Percentiles rank a stretch among this genome's conserved stretches.
Conservation (phyloP, 53 echinoderm and acorn worm species). For the Mesocentrotus franciscanus region DNA sequence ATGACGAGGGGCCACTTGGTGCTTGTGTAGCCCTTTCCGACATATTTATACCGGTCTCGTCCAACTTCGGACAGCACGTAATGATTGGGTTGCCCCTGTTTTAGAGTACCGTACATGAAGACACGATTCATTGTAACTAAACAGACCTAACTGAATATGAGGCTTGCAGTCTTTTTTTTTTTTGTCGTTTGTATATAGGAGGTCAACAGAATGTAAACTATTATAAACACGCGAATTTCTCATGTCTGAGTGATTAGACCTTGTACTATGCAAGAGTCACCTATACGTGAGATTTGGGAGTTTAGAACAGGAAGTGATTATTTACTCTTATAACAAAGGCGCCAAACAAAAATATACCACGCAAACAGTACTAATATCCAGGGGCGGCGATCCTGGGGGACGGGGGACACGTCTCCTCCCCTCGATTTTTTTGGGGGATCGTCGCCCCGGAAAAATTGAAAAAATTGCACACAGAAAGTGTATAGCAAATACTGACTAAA, state of each 20-base stretch:
- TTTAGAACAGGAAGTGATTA: constrained; percentile 2
- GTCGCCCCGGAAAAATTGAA: too few relatives aligned
- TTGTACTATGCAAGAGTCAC: neutral
- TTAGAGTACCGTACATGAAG: constrained; percentile 91
- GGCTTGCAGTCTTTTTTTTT: neutral
- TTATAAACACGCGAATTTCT: neutral
- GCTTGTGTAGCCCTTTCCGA: constrained; percentile 71
- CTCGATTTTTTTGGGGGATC: too few relatives aligned
- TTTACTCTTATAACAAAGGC: neutral
- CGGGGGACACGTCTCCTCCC: too few relatives aligned
- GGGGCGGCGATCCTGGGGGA: too few relatives aligned
- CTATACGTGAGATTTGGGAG: neutral
- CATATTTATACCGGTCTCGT: constrained; percentile 66
- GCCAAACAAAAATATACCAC: too few relatives aligned
- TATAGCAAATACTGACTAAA: too few relatives aligned
- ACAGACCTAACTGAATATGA: too few relatives aligned
- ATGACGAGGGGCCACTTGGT: constrained; percentile 84
- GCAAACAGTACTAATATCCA: too few relatives aligned
- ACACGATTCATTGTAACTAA: constrained; percentile 48
- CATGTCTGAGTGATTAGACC: neutral
- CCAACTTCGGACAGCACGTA: constrained; percentile 56
- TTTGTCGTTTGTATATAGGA: neutral
- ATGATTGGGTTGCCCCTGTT: constrained; percentile 83
- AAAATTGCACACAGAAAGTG: too few relatives aligned
- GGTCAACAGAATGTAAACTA: neutral